Conservation (phyloP, 2,113 vertebrate genomes). For the Amphiprion ocellaris region DNA sequence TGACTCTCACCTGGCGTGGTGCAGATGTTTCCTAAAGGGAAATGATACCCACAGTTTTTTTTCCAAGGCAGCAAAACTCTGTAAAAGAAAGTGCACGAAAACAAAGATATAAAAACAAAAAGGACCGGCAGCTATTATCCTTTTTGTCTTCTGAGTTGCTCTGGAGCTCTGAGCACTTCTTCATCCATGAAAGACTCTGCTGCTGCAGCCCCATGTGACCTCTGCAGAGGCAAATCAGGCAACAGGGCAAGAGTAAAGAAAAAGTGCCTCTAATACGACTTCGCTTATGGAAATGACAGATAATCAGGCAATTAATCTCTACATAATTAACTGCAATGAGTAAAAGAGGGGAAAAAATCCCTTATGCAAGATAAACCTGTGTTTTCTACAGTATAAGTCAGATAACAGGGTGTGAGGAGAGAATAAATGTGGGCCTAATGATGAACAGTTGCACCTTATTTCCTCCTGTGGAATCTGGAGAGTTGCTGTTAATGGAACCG, state of each 20-base stretch:
- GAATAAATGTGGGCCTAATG: conserved; percentile 14
- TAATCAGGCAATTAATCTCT: conserved; percentile 48
- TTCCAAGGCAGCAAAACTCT: conserved; percentile 24
- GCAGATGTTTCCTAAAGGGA: conserved; percentile 75
- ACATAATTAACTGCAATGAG: conserved; percentile 48
- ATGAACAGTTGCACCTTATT: conserved; percentile 63
- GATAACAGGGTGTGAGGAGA: conserved; percentile 27
- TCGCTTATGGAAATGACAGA: conserved; percentile 39
- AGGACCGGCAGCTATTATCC: conserved; percentile 8
- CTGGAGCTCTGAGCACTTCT: conserved; percentile 16
- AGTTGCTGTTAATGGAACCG: conserved; percentile 39
- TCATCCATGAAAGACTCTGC: conserved; percentile 26
- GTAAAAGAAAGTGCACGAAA: conserved; percentile 28
- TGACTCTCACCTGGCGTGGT: conserved; percentile 79
- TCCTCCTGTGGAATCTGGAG: conserved; percentile 68
- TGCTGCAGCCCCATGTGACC: conserved; percentile 43
- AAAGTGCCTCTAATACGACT: conserved; percentile 34
- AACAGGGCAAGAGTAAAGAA: conserved; percentile 36
- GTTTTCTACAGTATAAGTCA: conserved; percentile 31
- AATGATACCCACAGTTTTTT: conserved; percentile 67
- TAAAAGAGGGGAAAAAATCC: conserved; percentile 9
- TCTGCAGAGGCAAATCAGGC: conserved; percentile 39
- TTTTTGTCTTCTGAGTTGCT: conserved; percentile 7
- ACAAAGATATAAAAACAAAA: not conserved
- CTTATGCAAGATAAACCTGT: conserved; percentile 21